phyloP scores from a whole-genome alignment of 2,888 invertebrate species.

The Cheilosia vulpina region DNA sequence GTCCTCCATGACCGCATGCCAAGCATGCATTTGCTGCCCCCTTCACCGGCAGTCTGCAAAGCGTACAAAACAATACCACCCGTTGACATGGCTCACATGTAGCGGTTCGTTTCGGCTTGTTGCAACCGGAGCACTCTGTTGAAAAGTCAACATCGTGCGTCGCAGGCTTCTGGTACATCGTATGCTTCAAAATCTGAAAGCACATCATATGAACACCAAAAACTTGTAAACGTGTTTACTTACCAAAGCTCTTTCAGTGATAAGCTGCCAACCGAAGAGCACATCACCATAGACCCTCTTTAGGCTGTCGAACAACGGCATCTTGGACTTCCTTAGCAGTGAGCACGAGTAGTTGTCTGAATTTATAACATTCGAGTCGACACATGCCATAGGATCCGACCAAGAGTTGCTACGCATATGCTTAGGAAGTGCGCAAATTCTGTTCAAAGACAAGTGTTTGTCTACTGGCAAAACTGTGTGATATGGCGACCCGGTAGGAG shows the following conservation, averaged over 20 bases:
- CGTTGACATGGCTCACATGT: conserved; percentile 90
- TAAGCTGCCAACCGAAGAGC: conserved; percentile 92
- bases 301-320: conserved; percentile 89
- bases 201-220: not conserved
- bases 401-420: conserved; percentile 93
- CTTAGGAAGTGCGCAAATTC: conserved; percentile 88
- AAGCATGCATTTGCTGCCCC: conserved; percentile 94
- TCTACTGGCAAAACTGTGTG: conserved; percentile 92
- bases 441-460: conserved; percentile 86
- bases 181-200: conserved; percentile 87
- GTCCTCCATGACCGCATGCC: conserved; percentile 97
- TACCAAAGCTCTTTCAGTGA: conserved; percentile 89
- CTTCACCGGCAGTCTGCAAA: conserved; percentile 94
- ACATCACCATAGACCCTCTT: conserved; percentile 95
- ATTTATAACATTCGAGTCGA: conserved; percentile 77
- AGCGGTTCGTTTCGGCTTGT: conserved; percentile 87
- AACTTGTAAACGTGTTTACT: conserved; percentile 10
- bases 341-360: conserved; percentile 79
- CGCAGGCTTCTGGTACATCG: conserved; percentile 84
- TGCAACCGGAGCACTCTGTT: conserved; percentile 89
- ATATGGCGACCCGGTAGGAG: conserved; percentile 93
- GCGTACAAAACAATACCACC: conserved; percentile 90
- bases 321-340: conserved; percentile 81
- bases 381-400: conserved; percentile 91
- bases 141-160: conserved; percentile 89